These are phyloP conservation scores for Dasysyrphus tricinctus DNA, from an alignment of 2,888 invertebrate species.

Conservation along the genomic window DNA sequence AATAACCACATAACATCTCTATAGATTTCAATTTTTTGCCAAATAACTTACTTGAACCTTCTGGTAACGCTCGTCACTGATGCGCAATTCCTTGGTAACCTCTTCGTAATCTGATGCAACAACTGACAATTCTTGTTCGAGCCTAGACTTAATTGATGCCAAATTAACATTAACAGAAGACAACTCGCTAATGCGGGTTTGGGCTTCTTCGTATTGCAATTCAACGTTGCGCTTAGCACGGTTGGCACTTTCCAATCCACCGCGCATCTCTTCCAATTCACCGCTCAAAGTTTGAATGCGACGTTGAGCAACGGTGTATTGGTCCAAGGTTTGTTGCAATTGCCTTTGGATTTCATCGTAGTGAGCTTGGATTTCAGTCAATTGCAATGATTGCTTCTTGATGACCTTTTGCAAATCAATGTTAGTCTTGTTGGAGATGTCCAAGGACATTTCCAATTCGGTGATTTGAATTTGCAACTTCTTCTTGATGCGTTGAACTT, in stretches of 20 bases:
- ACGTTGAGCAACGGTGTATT: conserved; percentile 94
- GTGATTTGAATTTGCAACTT: conserved; percentile 99
- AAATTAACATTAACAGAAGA: conserved; percentile 97
- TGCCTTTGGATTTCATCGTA: conserved; percentile 98
- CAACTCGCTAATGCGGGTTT: conserved; percentile 96
- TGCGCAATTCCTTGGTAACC: conserved; percentile 96
- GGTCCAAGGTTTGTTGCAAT: conserved; percentile 97
- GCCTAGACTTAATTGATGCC: conserved; percentile 95
- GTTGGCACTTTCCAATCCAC: conserved; percentile 95
- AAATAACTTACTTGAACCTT: conserved; percentile 91
- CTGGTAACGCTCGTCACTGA: conserved; percentile 97
- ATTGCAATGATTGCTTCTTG: conserved; percentile 97
- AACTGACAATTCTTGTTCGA: conserved; percentile 96
- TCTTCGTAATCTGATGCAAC: conserved; percentile 99
- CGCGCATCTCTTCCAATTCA: conserved; percentile 97
- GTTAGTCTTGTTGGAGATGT: conserved; percentile 99
- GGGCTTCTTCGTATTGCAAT: conserved; percentile 94
- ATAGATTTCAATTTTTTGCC: too few relatives aligned
- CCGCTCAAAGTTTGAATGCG: conserved; percentile 95
- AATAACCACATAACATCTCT: too few relatives aligned
- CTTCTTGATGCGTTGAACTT: conserved; percentile 99
- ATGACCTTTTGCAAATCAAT: conserved; percentile 98
- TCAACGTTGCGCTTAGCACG: conserved; percentile 96
- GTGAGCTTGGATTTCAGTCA: conserved; percentile 95
- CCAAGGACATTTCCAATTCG: conserved; percentile 97